Base-by-base conservation (phyloP, 2,888 invertebrate genomes). In the Catonia carolina region DNA sequence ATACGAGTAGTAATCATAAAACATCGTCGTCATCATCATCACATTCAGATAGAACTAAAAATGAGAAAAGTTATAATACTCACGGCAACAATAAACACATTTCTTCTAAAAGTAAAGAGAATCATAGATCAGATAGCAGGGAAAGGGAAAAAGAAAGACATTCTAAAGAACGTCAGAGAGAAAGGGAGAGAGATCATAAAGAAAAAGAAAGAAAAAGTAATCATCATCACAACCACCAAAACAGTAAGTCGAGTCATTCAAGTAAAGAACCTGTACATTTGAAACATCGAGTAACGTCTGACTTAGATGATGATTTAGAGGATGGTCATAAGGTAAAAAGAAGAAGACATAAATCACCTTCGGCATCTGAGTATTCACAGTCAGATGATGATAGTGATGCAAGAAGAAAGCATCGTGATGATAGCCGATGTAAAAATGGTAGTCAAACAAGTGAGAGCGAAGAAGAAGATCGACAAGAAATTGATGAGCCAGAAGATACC, bases 401-500 rank as follows among this genome's bases (percentile, higher is more conserved):
- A 15, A 51, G 10, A 6, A 27, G 52, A 35, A 41, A 45, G 12
- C 35, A 56, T 47, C 48, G 61, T 27, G 63, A 63, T 35, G 59
- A 62, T n/a, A 49, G 57, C 27, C 4, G n/a, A 6, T 3, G 15
- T 7, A 57, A 61, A 39, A 56, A 60, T 15, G 56, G 59, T 14
- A 63, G 14, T 57, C 58, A 48, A 49, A 57, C 20, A 41, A 39
- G 56, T 39, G 56, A 60, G 12, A 51, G 60, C 2, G 59, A 62
- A 42, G 62, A 59, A 37, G 59, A 63, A n/a, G 61, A 63, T n/a
- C 61, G 62, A 15, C 53, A 60, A 36, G 64, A 65, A 37, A 58
- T 63, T 12, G 56, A 51, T 50, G 59, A 60, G 20, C 50, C 58
- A 56, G 58, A 33, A 56, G 61, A 53, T 15, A 52, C 48, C 52